Percentiles rank a stretch among this genome's conserved stretches.
phyloP scores from a whole-genome alignment of 2,113 vertebrate genomes.

The Amblyopsis rosae region DNA sequence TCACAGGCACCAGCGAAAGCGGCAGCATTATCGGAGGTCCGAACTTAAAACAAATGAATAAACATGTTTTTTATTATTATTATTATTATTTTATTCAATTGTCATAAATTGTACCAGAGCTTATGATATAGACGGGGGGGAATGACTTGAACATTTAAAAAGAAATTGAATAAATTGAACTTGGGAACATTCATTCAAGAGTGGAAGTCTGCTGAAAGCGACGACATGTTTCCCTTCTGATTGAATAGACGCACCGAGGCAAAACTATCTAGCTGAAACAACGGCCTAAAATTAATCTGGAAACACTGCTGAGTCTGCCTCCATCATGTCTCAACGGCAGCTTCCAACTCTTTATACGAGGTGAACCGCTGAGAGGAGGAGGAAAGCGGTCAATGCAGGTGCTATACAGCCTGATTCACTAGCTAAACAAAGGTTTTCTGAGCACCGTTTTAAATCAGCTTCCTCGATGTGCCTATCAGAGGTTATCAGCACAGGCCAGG shows the following conservation, averaged over 20 bases:
- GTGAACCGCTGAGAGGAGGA: no score
- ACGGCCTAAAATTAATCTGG: no score
- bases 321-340: conserved; percentile 46
- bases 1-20: no score
- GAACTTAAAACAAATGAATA: no score
- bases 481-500: conserved; percentile 36
- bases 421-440: conserved; percentile 58
- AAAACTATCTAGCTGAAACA: neutral
- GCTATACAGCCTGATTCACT: conserved; percentile 49
- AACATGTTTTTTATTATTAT: no score
- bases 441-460: conserved; percentile 59
- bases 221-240: conserved; percentile 1
- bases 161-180: neutral
- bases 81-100: no score
- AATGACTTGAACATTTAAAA: neutral
- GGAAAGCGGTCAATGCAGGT: no score
- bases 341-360: conserved; percentile 16
- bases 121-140: neutral
- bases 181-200: no score
- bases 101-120: no score
- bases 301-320: no score
- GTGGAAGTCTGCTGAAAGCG: conserved; percentile 7
- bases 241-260: neutral
- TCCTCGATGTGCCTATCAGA: conserved; percentile 46
- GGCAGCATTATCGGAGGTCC: no score